A percentile compares a stretch with the other conserved stretches of the same genome.
These are phyloP conservation scores for Tricholauxania praeusta DNA, from an alignment of 2,888 invertebrate species.

Conservation along the genomic window DNA sequence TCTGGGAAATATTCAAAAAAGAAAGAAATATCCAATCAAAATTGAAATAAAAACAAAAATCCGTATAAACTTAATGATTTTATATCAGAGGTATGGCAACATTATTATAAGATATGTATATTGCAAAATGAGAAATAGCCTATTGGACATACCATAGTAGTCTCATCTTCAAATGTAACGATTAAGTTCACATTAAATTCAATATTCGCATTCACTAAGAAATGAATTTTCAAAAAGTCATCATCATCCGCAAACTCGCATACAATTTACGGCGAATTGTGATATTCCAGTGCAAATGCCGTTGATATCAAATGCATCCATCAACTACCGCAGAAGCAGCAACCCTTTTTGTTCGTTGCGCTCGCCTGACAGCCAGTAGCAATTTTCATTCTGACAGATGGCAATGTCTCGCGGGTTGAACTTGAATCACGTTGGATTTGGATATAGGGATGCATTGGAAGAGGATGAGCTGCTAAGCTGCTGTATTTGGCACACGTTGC, in stretches of 20 bases:
- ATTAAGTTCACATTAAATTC: constrained; percentile 13
- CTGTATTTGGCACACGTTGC: constrained; percentile 56
- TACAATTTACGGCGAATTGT: not conserved
- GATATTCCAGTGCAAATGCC: constrained; percentile 14
- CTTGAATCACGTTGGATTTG: constrained; percentile 47
- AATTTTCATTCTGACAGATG: constrained; percentile 61
- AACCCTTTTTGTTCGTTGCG: constrained; percentile 31
- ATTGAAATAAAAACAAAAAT: too few relatives aligned
- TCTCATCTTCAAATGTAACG: not conserved
- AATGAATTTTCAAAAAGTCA: not conserved
- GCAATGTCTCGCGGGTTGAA: constrained; percentile 57
- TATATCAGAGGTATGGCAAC: too few relatives aligned
- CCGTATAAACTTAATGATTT: too few relatives aligned
- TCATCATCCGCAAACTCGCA: constrained; percentile 5
- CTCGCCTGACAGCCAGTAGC: constrained; percentile 35
- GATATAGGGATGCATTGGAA: constrained; percentile 26
- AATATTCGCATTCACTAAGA: not conserved
- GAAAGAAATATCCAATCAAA: too few relatives aligned
- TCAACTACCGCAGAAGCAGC: constrained; percentile 27
- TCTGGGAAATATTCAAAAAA: too few relatives aligned
- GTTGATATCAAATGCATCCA: constrained; percentile 32
- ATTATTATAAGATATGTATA: too few relatives aligned
- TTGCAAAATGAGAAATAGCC: too few relatives aligned
- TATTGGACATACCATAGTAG: too few relatives aligned
- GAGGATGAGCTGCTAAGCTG: constrained; percentile 28